A percentile compares a stretch with the other conserved stretches of the same genome.
Evolutionary conservation across 2,888 invertebrate species (phyloP).

Genomic region (Anthrax anthrax): DNA sequence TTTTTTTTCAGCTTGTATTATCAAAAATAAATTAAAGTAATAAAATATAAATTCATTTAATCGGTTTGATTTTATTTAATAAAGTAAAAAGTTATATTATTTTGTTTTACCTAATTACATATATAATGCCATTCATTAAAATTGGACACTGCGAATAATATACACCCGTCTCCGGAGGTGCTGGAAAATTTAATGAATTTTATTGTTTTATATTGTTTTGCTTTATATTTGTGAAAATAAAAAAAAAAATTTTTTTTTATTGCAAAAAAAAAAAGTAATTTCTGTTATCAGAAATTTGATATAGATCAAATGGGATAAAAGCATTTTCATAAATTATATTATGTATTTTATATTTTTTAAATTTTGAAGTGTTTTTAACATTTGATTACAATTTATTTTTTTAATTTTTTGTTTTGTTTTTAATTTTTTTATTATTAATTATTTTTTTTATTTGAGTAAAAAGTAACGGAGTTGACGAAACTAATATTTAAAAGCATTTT

Average conservation of each 20-base stretch:
- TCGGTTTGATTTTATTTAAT: no score
- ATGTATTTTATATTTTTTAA: neutral
- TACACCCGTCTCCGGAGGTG: slow-evolving; percentile 33
- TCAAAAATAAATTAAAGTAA: no score
- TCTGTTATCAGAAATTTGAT: neutral
- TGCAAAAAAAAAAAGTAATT: no score
- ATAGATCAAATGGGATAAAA: neutral
- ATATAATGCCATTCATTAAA: slow-evolving; percentile 35
- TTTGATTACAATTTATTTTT: slow-evolving; percentile 4
- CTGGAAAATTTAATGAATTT: slow-evolving; percentile 17
- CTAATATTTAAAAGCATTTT: neutral
- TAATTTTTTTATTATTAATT: neutral
- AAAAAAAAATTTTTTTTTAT: slow-evolving; percentile 7
- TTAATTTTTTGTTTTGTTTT: slow-evolving; percentile 1
- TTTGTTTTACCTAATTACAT: slow-evolving; percentile 32
- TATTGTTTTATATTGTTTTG: slow-evolving; percentile 11
- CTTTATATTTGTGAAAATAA: no score
- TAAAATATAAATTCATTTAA: no score
- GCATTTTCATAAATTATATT: neutral
- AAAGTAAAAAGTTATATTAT: slow-evolving; percentile 4
- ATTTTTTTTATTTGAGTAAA: slow-evolving; percentile 6
- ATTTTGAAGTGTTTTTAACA: neutral
- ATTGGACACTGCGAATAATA: slow-evolving; percentile 35
- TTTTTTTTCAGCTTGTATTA: no score
- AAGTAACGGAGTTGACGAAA: slow-evolving; percentile 13